Conservation (phyloP, 2,888 invertebrate genomes). For the Diabrotica balteata region DNA sequence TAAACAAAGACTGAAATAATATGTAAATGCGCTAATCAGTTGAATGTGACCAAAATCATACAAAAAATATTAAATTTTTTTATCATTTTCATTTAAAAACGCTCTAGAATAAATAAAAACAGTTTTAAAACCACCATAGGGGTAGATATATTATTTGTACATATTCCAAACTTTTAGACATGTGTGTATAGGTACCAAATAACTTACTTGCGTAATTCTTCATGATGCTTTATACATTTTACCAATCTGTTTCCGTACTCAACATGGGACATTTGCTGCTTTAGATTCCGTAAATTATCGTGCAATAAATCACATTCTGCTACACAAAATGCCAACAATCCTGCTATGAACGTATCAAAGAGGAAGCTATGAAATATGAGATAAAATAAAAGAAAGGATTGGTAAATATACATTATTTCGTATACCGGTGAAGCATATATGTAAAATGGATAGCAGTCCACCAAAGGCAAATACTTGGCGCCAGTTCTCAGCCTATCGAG, state of each 20-base stretch:
- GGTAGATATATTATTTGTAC: too few relatives aligned
- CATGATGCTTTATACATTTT: conserved; percentile 28
- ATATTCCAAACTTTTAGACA: too few relatives aligned
- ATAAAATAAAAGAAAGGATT: conserved; percentile 20
- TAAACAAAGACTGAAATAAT: too few relatives aligned
- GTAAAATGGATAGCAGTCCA: conserved; percentile 35
- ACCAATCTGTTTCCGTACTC: conserved; percentile 14
- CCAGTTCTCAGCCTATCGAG: not conserved
- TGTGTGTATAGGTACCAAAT: too few relatives aligned
- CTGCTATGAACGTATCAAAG: conserved; percentile 25
- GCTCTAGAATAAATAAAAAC: too few relatives aligned
- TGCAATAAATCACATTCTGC: conserved; percentile 30
- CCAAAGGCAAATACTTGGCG: conserved; percentile 24
- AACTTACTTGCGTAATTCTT: conserved; percentile 26
- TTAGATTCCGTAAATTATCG: conserved; percentile 23
- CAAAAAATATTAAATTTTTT: too few relatives aligned
- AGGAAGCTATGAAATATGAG: conserved; percentile 24
- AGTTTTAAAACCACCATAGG: too few relatives aligned
- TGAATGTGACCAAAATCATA: too few relatives aligned
- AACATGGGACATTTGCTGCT: conserved; percentile 7
- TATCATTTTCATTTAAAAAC: too few relatives aligned
- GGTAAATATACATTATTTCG: conserved; percentile 34
- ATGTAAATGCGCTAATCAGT: too few relatives aligned
- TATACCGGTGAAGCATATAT: conserved; percentile 28
- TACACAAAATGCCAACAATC: conserved; percentile 23